phyloP scores from a whole-genome alignment of 2,888 invertebrate genomes.

The Ichneumoninae sp. region DNA sequence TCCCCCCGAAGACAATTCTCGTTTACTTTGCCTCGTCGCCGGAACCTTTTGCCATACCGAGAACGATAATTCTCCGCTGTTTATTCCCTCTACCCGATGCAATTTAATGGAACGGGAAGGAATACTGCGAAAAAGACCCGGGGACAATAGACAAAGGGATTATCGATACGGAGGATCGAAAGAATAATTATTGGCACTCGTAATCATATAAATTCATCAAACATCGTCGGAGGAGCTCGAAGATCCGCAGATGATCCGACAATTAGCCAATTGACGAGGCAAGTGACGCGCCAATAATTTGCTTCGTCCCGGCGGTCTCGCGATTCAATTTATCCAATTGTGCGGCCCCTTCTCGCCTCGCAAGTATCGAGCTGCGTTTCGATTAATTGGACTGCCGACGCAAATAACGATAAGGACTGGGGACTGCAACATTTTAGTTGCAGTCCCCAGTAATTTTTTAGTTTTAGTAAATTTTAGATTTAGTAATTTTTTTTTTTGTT shows the following conservation, averaged over 20 bases:
- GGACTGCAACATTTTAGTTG: too few relatives aligned
- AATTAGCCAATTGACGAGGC: conserved; percentile 35
- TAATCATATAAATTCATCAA: conserved; percentile 3
- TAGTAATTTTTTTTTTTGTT: neutral
- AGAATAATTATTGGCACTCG: conserved; percentile 27
- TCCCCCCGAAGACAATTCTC: neutral
- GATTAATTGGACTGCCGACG: conserved; percentile 13
- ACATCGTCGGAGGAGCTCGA: neutral
- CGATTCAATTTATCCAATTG: conserved; percentile 50
- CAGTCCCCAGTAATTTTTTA: too few relatives aligned
- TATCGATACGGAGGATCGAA: conserved; percentile 18
- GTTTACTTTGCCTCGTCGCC: conserved; percentile 24
- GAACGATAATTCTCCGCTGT: conserved; percentile 23
- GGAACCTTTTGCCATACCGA: conserved; percentile 1
- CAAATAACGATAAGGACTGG: neutral
- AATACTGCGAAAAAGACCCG: conserved; percentile 1
- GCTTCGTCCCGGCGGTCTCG: conserved; percentile 13
- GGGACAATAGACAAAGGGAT: conserved; percentile 5
- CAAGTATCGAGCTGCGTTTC: conserved; percentile 8
- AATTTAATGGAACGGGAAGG: neutral
- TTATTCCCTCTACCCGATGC: neutral
- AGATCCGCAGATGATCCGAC: conserved; percentile 8
- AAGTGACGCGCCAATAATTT: conserved; percentile 31
- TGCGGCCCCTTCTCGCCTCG: neutral
- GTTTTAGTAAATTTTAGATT: too few relatives aligned